Evolutionary conservation across 1,140 invertebrate species (phyloP), one percentile per base, ranked within the genome.

Genomic region (Cheumatopsyche charites): DNA sequence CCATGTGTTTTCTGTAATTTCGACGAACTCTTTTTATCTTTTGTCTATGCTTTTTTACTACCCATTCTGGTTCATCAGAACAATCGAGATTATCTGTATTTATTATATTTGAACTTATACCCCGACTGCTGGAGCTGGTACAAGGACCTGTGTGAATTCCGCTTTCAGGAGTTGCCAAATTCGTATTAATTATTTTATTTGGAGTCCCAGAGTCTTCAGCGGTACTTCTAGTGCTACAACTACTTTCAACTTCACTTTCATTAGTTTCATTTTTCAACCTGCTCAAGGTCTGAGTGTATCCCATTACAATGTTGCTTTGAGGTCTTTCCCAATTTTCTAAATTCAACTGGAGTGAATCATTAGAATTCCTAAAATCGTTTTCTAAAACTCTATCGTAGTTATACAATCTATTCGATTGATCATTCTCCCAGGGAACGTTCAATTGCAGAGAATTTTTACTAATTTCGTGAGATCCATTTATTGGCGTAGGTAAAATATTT

Each of bases 1-100:
- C 86, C 12, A 86, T 82, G 70, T 85, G 83, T 77, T 81, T 86
- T 75, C 85, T 81, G 76, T 86, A 84, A 75, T 86, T 86, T 13
- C 85, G 78, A 1, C 84, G 78, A 23, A 84, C 83, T 75, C 86
- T 85, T 78, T 86, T 86, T 1, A 86, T 81, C 17, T 85, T 79
- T 71, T 86, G 86, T 41, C 82, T 79, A 65, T 86, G 85, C 70
- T 84, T 83, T 43, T 82, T 77, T 1, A 82, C 80, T 43, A 83
- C 82, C 71, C 81, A 82, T 47, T 86, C 85, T 0, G 83, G 81
- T 67, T 84, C 82, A 67, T 84, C 82, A 7, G 82, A 83, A 11
- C 80, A 80, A 17, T 83, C 80, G 5, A n/a, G 11, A 29, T 61
- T 49, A 25, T 58, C 47, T 45, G 47, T 69, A 15, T 67, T 68